Evolutionary conservation across 2,113 vertebrate genomes (phyloP).

Genomic region (Sturnus vulgaris): DNA sequence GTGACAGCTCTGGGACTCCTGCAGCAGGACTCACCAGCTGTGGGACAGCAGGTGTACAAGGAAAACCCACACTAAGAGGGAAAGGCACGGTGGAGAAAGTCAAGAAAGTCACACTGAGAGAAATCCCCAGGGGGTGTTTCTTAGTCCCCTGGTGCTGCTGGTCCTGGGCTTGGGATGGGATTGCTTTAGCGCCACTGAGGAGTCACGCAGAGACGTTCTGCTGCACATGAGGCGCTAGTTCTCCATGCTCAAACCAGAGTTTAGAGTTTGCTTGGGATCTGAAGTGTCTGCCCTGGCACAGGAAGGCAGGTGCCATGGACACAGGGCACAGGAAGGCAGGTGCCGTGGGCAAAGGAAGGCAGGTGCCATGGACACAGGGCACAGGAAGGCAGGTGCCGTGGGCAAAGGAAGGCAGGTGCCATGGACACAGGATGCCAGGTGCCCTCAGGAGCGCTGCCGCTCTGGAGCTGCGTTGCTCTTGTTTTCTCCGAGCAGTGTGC

Average conservation of each 20-base stretch:
- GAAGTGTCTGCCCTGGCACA: background rate
- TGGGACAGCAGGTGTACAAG: background rate
- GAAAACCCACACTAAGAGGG: background rate
- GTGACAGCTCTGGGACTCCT: background rate
- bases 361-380: background rate
- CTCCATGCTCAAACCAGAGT: background rate
- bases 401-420: background rate
- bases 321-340: background rate
- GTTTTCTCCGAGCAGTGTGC: background rate
- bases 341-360: background rate
- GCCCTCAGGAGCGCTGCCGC: fast-evolving
- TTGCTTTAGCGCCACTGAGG: background rate
- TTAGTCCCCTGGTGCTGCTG: background rate
- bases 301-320: fast-evolving
- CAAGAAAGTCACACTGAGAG: background rate
- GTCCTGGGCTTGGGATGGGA: background rate
- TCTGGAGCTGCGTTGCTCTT: background rate
- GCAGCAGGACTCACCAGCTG: background rate
- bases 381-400: background rate
- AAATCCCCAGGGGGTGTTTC: background rate
- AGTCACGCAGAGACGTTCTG: background rate
- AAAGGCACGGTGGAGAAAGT: fast-evolving
- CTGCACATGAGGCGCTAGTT: background rate
- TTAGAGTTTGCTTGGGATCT: background rate
- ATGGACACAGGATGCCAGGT: background rate